Evolutionary conservation across 2,797 vertebrate genomes (phyloP).

Genomic region (Sebastes oblongus): DNA sequence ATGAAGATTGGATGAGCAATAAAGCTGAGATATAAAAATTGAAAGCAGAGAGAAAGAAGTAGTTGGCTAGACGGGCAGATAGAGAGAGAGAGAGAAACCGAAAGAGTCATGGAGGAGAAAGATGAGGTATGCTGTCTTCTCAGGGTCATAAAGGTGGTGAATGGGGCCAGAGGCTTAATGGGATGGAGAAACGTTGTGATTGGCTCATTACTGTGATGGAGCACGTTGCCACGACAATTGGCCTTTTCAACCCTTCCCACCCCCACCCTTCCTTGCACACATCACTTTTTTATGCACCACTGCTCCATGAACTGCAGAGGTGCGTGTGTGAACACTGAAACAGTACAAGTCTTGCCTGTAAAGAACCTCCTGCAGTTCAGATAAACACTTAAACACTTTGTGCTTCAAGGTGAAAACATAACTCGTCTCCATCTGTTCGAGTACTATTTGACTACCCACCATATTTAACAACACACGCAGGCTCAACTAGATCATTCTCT

Average conservation of each 20-base stretch:
- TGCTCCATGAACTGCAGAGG: constrained; percentile 42
- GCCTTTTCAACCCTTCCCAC: constrained; percentile 62
- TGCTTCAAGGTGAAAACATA: constrained; percentile 52
- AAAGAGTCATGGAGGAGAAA: constrained; percentile 54
- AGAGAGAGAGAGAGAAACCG: constrained; percentile 28
- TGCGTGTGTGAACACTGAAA: constrained; percentile 36
- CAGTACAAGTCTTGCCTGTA: constrained; percentile 49
- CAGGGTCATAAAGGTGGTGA: constrained; percentile 74
- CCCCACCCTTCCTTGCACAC: constrained; percentile 21
- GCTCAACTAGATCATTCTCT: constrained; percentile 6
- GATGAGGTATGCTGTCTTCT: constrained; percentile 74
- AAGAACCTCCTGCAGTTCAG: constrained; percentile 43
- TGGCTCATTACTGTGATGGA: constrained; percentile 84
- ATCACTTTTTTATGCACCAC: constrained; percentile 56
- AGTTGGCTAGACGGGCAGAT: background rate
- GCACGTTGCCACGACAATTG: constrained; percentile 74
- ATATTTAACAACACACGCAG: constrained; percentile 17
- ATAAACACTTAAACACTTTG: constrained; percentile 49
- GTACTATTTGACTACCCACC: constrained; percentile 12
- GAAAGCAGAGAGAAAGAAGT: background rate
- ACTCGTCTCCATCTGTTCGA: constrained; percentile 25
- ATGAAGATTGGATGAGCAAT: background rate
- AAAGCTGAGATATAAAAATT: background rate
- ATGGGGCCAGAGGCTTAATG: constrained; percentile 76
- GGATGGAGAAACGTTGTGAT: constrained; percentile 81